Conservation (phyloP, 2,797 vertebrate genomes). For the Sebastolobus altivelis region DNA sequence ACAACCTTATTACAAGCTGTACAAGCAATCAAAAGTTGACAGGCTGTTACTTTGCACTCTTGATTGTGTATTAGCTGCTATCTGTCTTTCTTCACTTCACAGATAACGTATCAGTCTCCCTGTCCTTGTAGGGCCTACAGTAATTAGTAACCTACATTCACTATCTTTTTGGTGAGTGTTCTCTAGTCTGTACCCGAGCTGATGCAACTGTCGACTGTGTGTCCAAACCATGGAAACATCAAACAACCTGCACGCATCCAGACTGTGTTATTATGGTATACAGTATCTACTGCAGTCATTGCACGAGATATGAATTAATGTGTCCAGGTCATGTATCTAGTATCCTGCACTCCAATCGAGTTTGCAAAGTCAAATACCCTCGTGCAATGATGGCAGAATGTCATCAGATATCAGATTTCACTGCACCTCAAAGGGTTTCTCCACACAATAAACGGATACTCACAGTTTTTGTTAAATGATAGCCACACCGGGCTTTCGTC, state of each 20-base stretch:
- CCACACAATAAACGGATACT: neutral
- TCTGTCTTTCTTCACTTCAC: slow-evolving; percentile 21
- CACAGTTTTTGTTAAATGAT: slow-evolving; percentile 9
- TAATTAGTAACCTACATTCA: slow-evolving; percentile 3
- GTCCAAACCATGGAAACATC: slow-evolving; percentile 26
- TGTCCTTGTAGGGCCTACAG: slow-evolving; percentile 27
- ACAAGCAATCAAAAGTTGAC: slow-evolving; percentile 7
- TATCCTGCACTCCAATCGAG: neutral
- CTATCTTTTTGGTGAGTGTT: slow-evolving; percentile 25
- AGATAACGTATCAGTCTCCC: slow-evolving; percentile 60
- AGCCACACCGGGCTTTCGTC: neutral
- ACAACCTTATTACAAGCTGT: slow-evolving; percentile 3
- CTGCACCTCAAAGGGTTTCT: neutral
- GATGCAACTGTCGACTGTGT: slow-evolving; percentile 12
- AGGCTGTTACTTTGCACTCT: slow-evolving; percentile 62
- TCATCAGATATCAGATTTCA: slow-evolving; percentile 23
- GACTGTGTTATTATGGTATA: slow-evolving; percentile 11
- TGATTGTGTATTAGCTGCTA: slow-evolving; percentile 28
- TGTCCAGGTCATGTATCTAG: neutral
- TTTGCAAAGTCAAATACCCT: slow-evolving; percentile 21
- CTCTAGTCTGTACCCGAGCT: slow-evolving; percentile 3
- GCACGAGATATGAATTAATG: slow-evolving; percentile 1
- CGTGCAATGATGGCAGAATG: neutral
- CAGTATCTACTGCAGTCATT: slow-evolving; percentile 15
- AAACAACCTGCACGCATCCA: slow-evolving; percentile 22